Conservation (phyloP, 2,113 vertebrate species). For the Ibidorhyncha struthersii region DNA sequence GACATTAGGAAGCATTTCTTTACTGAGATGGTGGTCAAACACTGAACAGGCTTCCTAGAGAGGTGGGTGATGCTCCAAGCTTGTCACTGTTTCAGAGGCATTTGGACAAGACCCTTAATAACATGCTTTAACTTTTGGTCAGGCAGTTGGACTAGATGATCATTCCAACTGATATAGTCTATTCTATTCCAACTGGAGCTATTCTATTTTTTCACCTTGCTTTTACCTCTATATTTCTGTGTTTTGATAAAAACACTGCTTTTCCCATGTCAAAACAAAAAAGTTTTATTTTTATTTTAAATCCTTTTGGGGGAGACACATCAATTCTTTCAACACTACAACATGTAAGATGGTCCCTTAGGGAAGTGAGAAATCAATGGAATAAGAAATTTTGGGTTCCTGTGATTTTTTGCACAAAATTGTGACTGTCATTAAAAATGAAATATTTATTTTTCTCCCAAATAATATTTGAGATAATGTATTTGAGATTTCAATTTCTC, state of each 20-base stretch:
- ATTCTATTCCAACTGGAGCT: background rate
- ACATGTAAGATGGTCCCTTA: background rate
- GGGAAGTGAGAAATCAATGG: background rate
- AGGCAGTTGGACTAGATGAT: background rate
- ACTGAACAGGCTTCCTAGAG: background rate
- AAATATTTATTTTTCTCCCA: fast-evolving
- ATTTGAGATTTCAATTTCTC: background rate
- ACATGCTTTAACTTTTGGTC: background rate
- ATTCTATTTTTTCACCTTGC: background rate
- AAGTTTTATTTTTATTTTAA: background rate
- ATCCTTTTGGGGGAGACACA: background rate
- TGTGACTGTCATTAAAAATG: background rate
- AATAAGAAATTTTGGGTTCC: background rate
- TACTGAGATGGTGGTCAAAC: background rate
- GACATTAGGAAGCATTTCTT: background rate
- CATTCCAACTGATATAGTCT: background rate
- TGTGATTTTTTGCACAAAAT: background rate
- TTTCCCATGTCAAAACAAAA: background rate
- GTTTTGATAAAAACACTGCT: background rate
- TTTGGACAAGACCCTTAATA: background rate
- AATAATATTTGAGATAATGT: background rate
- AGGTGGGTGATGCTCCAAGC: fast-evolving
- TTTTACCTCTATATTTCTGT: background rate
- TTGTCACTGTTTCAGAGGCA: background rate
- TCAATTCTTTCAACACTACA: background rate